Conservation (phyloP, 2,888 invertebrate genomes). For the Drosophila anomelani region DNA sequence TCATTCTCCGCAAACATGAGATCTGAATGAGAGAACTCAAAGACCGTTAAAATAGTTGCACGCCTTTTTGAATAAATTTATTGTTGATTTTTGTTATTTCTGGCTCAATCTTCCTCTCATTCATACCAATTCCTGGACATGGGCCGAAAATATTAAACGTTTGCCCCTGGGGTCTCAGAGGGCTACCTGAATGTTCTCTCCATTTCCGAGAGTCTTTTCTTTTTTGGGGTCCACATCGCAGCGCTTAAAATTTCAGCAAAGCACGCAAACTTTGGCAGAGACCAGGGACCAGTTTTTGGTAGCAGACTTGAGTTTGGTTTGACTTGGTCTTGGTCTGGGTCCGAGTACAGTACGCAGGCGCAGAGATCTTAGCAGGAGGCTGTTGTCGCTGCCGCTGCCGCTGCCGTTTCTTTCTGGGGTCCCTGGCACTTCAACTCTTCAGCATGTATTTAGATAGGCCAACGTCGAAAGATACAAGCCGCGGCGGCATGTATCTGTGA, state of each 20-base stretch:
- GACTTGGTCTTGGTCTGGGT: constrained; percentile 9
- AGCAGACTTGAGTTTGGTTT: constrained; percentile 37
- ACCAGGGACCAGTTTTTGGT: constrained; percentile 68
- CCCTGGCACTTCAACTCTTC: constrained; percentile 69
- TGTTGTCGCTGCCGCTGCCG: constrained; percentile 39
- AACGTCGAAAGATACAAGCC: constrained; percentile 72
- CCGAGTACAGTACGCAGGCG: constrained; percentile 71
- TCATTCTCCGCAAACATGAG: constrained; percentile 1
- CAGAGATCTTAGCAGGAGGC: constrained; percentile 73
- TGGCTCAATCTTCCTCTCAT: constrained; percentile 15
- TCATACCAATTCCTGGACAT: constrained; percentile 30
- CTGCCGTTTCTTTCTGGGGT: constrained; percentile 46
- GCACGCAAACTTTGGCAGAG: constrained; percentile 77
- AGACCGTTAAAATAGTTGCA: constrained; percentile 43
- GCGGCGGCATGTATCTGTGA: constrained; percentile 41
- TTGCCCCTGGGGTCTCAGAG: constrained; percentile 10
- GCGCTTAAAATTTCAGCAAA: constrained; percentile 66
- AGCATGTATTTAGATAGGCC: constrained; percentile 70
- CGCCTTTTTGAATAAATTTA: constrained; percentile 26
- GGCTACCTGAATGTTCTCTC: constrained; percentile 55
- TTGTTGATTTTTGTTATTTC: constrained; percentile 8
- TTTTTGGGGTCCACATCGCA: constrained; percentile 44
- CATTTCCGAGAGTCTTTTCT: constrained; percentile 13
- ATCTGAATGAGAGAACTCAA: constrained; percentile 8
- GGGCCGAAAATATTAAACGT: constrained; percentile 32